A percentile compares a stretch with the other conserved stretches of the same genome.
These are phyloP conservation scores for Ferrisia virgata DNA, from an alignment of 2,888 invertebrate species.

Conservation along the genomic window DNA sequence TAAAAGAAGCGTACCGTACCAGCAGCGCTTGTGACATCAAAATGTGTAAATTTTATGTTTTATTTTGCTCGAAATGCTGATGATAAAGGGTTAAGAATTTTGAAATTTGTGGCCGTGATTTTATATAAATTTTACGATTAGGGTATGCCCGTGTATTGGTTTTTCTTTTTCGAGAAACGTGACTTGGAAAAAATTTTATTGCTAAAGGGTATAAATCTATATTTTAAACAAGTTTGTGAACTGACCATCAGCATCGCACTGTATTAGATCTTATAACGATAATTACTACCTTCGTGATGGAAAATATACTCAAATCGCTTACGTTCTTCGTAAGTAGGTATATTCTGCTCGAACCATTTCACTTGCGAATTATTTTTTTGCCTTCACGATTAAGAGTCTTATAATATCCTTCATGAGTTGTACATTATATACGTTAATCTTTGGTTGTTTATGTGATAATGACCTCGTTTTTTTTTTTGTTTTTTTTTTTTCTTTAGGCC, in stretches of 20 bases:
- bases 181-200: background rate
- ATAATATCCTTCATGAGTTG: background rate
- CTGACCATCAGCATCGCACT: background rate
- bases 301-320: too few species aligned
- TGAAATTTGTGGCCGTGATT: background rate
- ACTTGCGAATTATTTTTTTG: background rate
- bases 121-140: background rate
- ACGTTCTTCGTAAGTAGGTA: too few species aligned
- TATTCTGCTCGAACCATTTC: background rate
- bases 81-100: background rate
- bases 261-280: background rate
- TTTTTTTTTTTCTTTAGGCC: too few species aligned
- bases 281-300: background rate
- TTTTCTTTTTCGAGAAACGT: too few species aligned
- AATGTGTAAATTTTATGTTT: background rate
- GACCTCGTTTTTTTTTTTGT: conserved; percentile 3
- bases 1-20: background rate
- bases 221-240: background rate
- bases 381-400: background rate
- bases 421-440: background rate
- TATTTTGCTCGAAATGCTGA: background rate
- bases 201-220: background rate
- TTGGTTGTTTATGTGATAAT: background rate
- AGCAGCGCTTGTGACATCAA: background rate
- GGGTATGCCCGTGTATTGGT: background rate